Percentiles rank a stretch among this genome's conserved stretches.
phyloP scores from a whole-genome alignment of 2,113 vertebrate genomes.

The Ciconia stormi region DNA sequence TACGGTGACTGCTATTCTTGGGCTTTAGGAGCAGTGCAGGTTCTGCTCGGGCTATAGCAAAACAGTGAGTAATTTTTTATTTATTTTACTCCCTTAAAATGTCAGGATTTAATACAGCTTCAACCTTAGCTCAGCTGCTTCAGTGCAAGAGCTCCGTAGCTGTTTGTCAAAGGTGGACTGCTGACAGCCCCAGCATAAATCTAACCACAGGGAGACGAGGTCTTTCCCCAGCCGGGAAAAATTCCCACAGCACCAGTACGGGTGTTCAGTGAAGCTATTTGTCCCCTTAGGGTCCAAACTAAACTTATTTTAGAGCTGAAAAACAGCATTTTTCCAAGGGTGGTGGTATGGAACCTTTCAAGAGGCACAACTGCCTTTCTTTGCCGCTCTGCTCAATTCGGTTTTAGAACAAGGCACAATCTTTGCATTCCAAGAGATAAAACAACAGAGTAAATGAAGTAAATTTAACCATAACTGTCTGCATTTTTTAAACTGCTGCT shows the following conservation, averaged over 20 bases:
- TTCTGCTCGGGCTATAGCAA: not conserved
- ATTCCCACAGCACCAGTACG: rapidly evolving
- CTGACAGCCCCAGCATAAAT: not conserved
- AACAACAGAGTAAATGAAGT: not conserved
- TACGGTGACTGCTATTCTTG: not conserved
- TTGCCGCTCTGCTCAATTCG: not conserved
- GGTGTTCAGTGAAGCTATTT: not conserved
- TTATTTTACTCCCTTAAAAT: conserved; percentile 23
- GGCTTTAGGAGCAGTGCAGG: not conserved
- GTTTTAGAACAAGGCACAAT: not conserved
- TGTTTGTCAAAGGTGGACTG: not conserved
- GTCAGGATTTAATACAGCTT: not conserved
- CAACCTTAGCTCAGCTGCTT: not conserved
- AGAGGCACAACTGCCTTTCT: not conserved
- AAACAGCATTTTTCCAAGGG: not conserved
- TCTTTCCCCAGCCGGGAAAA: not conserved
- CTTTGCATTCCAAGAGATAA: not conserved
- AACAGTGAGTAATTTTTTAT: not conserved
- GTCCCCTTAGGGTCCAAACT: rapidly evolving
- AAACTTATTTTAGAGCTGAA: not conserved
- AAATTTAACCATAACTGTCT: not conserved
- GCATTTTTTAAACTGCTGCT: not conserved
- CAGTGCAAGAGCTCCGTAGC: not conserved
- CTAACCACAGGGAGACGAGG: rapidly evolving
- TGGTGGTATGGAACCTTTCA: not conserved